phyloP scores from a whole-genome alignment of 2,113 vertebrate genomes.

The Ceyx cyanopectus region DNA sequence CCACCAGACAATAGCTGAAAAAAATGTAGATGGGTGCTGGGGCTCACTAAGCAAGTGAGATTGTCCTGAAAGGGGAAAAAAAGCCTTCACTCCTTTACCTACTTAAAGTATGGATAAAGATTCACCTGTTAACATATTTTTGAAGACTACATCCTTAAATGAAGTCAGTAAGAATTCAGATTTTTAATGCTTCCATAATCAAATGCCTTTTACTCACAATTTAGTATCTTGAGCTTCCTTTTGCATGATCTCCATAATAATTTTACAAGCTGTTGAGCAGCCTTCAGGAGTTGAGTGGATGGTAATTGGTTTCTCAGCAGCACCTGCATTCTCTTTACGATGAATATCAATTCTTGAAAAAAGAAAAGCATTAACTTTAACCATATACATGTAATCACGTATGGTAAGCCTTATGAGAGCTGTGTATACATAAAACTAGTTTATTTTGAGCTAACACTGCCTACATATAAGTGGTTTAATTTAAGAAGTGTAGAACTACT shows the following conservation, averaged over 20 bases:
- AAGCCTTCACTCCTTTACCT: not conserved
- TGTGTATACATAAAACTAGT: not conserved
- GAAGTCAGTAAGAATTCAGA: not conserved
- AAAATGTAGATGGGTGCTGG: not conserved
- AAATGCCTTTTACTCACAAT: conserved; percentile 86
- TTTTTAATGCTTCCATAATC: not conserved
- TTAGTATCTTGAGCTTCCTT: conserved; percentile 98
- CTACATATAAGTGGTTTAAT: not conserved
- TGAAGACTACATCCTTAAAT: not conserved
- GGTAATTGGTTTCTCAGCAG: conserved; percentile 97
- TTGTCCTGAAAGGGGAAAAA: not conserved
- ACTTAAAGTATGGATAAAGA: not conserved
- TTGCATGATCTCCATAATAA: conserved; percentile 99
- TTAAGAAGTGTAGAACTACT: not conserved
- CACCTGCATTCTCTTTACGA: conserved; percentile 97
- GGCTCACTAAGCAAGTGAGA: not conserved
- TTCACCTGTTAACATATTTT: not conserved
- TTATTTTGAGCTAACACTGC: not conserved
- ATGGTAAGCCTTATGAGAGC: not conserved
- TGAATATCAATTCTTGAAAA: conserved; percentile 94
- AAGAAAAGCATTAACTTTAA: conserved; percentile 4
- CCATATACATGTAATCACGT: not conserved
- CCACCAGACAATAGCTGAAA: not conserved
- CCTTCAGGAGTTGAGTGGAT: conserved; percentile 97
- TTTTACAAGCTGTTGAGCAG: conserved; percentile 92